A percentile compares a stretch with the other conserved stretches of the same genome.
phyloP scores from a whole-genome alignment of 2,797 vertebrate genomes.

The Urosaurus nigricauda region DNA sequence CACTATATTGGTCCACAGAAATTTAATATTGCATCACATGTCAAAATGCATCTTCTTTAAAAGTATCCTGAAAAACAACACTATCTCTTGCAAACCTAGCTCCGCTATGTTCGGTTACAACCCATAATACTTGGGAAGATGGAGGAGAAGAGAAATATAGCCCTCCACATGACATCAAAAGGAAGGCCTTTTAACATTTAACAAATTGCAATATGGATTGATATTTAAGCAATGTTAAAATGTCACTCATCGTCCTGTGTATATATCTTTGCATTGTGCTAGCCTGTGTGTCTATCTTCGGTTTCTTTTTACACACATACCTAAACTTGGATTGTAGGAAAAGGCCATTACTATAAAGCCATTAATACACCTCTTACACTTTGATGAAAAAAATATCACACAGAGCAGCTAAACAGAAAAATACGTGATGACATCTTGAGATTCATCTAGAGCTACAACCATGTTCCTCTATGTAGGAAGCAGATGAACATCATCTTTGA shows the following conservation, averaged over 20 bases:
- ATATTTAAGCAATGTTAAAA: not conserved
- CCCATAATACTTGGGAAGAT: too few species aligned
- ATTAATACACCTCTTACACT: not conserved
- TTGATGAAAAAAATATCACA: not conserved
- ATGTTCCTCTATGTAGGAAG: too few species aligned
- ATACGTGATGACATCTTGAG: too few species aligned
- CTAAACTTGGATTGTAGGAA: not conserved
- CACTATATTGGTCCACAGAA: not conserved
- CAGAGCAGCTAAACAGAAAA: not conserved
- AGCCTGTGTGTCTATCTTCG: not conserved
- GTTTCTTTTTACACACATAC: not conserved
- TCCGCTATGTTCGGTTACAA: not conserved
- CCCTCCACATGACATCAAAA: not conserved
- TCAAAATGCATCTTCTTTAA: not conserved
- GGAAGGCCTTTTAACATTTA: not conserved
- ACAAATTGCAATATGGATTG: not conserved
- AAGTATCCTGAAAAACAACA: not conserved
- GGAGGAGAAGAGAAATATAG: not conserved
- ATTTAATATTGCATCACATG: not conserved
- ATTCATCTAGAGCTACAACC: too few species aligned
- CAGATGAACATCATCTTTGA: not conserved
- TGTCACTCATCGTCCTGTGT: not conserved
- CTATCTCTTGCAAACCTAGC: not conserved
- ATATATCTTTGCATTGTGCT: not conserved
- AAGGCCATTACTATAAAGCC: not conserved